A percentile compares a stretch with the other conserved stretches of the same genome.
phyloP scores from a whole-genome alignment of 2,797 vertebrate species.

The Propithecus deckenii region DNA sequence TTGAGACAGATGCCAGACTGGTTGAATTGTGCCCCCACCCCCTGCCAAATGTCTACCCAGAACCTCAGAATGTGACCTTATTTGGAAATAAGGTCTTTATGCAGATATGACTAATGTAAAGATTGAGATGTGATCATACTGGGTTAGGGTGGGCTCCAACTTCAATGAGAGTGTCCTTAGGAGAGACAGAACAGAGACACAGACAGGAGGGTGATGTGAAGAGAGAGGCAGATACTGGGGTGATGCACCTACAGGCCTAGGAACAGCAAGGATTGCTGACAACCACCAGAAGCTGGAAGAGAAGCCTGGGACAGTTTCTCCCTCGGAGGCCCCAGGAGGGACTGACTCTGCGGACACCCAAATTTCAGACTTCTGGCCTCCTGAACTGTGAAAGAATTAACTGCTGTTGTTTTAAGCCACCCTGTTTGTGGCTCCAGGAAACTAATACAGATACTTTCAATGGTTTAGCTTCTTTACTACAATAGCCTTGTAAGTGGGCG shows the following conservation, averaged over 20 bases:
- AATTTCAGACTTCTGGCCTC: neutral
- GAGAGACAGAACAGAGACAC: neutral
- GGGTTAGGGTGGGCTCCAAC: too few relatives aligned
- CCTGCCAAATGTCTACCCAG: too few relatives aligned
- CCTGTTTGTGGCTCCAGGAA: neutral
- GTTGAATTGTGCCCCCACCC: fast-evolving
- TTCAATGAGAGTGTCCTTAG: neutral
- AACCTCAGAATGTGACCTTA: neutral
- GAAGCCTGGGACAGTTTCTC: neutral
- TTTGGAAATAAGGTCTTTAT: neutral
- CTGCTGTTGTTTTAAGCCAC: neutral
- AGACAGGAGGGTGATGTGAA: neutral
- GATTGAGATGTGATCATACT: neutral
- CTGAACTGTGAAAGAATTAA: neutral
- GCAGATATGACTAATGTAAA: neutral
- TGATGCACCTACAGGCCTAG: neutral
- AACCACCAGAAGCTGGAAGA: neutral
- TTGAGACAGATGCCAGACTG: neutral
- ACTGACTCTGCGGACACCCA: neutral
- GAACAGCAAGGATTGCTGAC: neutral
- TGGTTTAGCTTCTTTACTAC: neutral
- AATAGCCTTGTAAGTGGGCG: fast-evolving
- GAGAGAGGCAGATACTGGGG: neutral
- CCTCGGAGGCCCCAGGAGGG: neutral
- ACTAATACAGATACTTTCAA: neutral